Base-by-base conservation (phyloP, 2,113 vertebrate genomes). In the Burhinus oedicnemus region DNA sequence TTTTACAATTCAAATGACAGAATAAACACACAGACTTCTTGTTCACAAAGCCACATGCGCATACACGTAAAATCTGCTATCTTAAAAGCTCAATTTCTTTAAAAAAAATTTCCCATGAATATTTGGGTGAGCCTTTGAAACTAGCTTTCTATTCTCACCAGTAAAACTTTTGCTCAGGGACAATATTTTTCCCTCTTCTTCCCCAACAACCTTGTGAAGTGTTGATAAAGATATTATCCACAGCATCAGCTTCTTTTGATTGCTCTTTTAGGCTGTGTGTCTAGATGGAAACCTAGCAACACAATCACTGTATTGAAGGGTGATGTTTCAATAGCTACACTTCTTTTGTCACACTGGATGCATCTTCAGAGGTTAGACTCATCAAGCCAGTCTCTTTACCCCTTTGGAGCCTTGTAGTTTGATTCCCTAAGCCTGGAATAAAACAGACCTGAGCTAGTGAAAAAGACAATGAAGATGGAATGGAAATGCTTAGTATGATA, bases 231-330 rank as follows among this genome's bases (percentile, higher is more conserved):
- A 79, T 78, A 34, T 29, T 93, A 93, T 78, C 75, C 60, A 77
- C 68, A 61, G 68, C 71, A 75, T 87, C 82, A 83, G 75, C 84
- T 83, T 85, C 84, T 45, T 80, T 93, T 91, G 86, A 93, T 96
- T 96, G 95, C 71, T 90, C 78, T 95, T 96, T 94, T 96, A 87
- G 90, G 44, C 91, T 95, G 55, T 80, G 89, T 87, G 65, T 93
- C 87, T 88, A 80, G 84, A 88, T 95, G 96, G 97, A 96, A 97
- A 88, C 94, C 96, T 96, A 97, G 96, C 95, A 97, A 97, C 94
- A 95, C 84, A 95, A 70, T 90, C 91, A 68, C 81, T 76, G 47
- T 84, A 76, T 95, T 95, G 91, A 83, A 85, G 79, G 75, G 55
- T 91, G 71, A 38, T 47, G 51, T 93, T 96, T 97, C 90, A 92